Base-by-base conservation (phyloP, 2,113 vertebrate species). In the Nannospalax galili region DNA sequence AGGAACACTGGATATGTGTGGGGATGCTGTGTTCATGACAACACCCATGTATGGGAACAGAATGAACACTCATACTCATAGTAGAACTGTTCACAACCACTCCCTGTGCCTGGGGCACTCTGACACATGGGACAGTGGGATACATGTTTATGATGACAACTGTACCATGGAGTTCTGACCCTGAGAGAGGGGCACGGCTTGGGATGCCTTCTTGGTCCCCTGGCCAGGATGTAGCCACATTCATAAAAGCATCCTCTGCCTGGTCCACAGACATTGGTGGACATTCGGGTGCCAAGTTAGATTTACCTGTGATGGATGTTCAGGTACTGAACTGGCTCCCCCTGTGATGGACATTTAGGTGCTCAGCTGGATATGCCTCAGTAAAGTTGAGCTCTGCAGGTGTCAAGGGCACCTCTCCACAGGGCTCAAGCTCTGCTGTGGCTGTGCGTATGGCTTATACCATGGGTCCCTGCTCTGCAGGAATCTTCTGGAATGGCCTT, bases 351-450 rank as follows among this genome's bases (percentile, higher is more conserved):
- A n/a, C 19, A 7, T 1, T 10, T 37, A 30, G 40, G n/a, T 52
- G 42, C 62, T 17, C 37, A 62, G 72, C 15, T 40, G 42, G 19
- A 24, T 1, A 5, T 14, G 0, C 37, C 8, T n/a, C 15, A 48
- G 48, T 45, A 24, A 16, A 35, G 28, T 45, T 7, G 0, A 20
- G 16, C 45, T 26, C 60, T 19, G 72, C 24, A 37, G 24, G 56
- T 6, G 10, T 8, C n/a, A 3, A 70, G 35, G 19, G 2, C 3
- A 0, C 19, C 22, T 72, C 24, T 10, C 28, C 3, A 11, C 67
- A 86, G 58, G 42, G 35, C 42, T n/a, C 24, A 8, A 69, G 26
- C n/a, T 62, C n/a, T 58, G 40, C 15, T 19, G 4, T 60, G 32
- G 14, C 14, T 5, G 30, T 22, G 22, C 2, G 26, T 24, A 17